Percentiles rank a stretch among this genome's conserved stretches.
Evolutionary conservation across 2,797 vertebrate species (phyloP).

Genomic region (Siniperca obscura): DNA sequence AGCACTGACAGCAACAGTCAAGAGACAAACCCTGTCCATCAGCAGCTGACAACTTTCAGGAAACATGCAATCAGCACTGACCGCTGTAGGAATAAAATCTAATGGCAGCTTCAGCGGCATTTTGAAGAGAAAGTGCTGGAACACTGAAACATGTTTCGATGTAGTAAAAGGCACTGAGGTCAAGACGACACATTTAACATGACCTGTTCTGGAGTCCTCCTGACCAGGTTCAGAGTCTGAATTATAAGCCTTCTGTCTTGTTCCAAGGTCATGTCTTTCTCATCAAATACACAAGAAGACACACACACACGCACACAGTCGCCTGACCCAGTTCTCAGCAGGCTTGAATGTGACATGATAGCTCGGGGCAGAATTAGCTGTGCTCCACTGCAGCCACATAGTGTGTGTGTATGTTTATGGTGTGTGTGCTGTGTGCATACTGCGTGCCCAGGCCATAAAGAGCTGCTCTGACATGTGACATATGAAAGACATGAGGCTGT

Average conservation of each 20-base stretch:
- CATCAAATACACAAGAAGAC: background rate
- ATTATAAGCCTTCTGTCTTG: slow-evolving; percentile 14
- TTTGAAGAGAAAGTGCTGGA: background rate
- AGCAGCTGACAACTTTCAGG: no score
- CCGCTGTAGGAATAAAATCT: background rate
- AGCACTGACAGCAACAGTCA: background rate
- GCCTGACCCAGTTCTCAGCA: slow-evolving; percentile 63
- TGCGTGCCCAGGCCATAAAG: slow-evolving; percentile 57
- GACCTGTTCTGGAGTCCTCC: background rate
- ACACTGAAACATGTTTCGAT: background rate
- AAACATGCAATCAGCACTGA: background rate
- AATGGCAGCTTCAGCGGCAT: background rate
- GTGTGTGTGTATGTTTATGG: background rate
- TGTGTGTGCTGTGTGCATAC: slow-evolving; percentile 10
- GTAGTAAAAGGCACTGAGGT: no score
- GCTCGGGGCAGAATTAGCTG: slow-evolving; percentile 43
- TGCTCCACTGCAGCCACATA: slow-evolving; percentile 47
- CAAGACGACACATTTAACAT: background rate
- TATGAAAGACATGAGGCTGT: slow-evolving; percentile 1
- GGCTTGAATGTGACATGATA: slow-evolving; percentile 56
- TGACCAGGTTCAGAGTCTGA: background rate
- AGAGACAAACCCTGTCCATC: background rate
- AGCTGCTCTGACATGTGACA: slow-evolving; percentile 5
- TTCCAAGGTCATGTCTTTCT: slow-evolving; percentile 24
- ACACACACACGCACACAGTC: slow-evolving; percentile 29